Base-by-base conservation (phyloP, 1,140 invertebrate genomes). In the Drosophila auraria region DNA sequence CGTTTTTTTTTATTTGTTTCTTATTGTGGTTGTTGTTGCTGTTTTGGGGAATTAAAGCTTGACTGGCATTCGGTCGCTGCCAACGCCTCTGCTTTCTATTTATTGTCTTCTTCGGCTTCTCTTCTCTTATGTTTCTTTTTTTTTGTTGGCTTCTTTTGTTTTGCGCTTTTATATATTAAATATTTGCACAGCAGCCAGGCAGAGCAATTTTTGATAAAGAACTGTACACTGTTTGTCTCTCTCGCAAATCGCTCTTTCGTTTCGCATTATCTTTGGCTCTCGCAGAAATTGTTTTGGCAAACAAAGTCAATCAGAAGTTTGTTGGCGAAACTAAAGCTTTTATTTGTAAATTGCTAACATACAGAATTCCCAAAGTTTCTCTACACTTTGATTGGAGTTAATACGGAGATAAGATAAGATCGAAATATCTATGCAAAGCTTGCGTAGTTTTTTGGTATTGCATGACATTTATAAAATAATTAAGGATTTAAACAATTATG, bases 161-260 rank as follows among this genome's bases (percentile, higher is more conserved):
- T 79, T 64, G 42, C 23, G 71, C 60, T 80, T 87, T 72, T 79
- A 36, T 36, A 61, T 56, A 81, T 83, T 71, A 62, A 89, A 84
- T 84, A 84, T 87, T 89, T 90, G 78, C 70, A 90, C 86, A 89
- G 86, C 84, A 81, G 82, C 74, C 56, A 60, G 63, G 50, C 58
- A 69, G 74, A 69, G 86, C 47, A 54, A 80, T 81, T 68, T 61
- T 49, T 89, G 84, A 89, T 89, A 89, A 87, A 83, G 68, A 87
- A 87, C 71, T 87, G 66, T 82, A 75, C 66, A 47, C 50, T 50
- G 36, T 49, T 14, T 66, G 42, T 44, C 8, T 60, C 40, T 72
- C 63, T 36, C 36, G 60, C 17, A 36, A 56, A 38, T 23, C 36
- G 12, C 36, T 71, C 53, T 38, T 14, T 50, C 20, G 33, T 45